phyloP scores from a whole-genome alignment of 2,888 invertebrate genomes.

The Xestia rhomboidea region DNA sequence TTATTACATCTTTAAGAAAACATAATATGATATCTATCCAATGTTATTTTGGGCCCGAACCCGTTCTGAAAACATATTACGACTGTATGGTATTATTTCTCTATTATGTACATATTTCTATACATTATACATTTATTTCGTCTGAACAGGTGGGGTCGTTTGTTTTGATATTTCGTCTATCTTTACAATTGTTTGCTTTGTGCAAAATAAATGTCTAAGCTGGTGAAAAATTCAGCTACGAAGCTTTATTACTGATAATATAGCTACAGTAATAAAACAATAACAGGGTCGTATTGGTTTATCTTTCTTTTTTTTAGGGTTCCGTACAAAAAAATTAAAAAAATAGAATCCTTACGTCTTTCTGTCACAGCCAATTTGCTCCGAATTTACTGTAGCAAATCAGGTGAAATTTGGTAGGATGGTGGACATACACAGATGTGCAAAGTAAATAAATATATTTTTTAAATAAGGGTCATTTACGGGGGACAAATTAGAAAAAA shows the following conservation, averaged over 20 bases:
- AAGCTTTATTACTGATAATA: neutral
- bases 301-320: too few species aligned
- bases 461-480: too few species aligned
- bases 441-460: too few species aligned
- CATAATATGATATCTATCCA: conserved; percentile 16
- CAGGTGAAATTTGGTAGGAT: too few species aligned
- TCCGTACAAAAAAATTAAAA: too few species aligned
- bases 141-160: conserved; percentile 23
- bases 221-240: neutral
- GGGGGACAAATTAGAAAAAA: too few species aligned
- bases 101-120: conserved; percentile 23
- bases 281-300: neutral
- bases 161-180: conserved; percentile 30
- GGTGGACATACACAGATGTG: too few species aligned
- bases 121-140: conserved; percentile 32
- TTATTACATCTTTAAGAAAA: conserved; percentile 43
- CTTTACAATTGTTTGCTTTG: neutral
- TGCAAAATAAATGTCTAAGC: neutral
- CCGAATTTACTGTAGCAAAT: too few species aligned
- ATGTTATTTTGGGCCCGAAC: conserved; percentile 44
- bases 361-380: too few species aligned
- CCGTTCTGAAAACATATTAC: conserved; percentile 33
- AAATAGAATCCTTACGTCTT: too few species aligned
- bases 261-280: neutral
- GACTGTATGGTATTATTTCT: conserved; percentile 31